A percentile compares a stretch with the other conserved stretches of the same genome.
These are phyloP conservation scores for Meteorus sp. DNA, from an alignment of 1,140 invertebrate species.

Conservation along the genomic window DNA sequence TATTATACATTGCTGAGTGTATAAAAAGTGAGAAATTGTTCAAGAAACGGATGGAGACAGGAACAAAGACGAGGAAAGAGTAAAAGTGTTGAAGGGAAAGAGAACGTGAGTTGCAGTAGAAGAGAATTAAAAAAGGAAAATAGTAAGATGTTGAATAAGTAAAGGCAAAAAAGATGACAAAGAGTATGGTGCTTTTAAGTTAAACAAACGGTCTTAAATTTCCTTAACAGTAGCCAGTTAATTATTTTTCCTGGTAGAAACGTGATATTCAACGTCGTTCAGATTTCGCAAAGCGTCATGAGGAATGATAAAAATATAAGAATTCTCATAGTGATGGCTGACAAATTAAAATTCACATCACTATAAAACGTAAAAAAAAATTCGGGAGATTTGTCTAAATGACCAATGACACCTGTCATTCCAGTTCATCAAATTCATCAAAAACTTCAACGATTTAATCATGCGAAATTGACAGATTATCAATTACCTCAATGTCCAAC, in stretches of 20 bases:
- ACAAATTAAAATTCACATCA: slow-evolving; percentile 1
- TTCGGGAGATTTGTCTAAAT: no score
- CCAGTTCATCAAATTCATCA: no score
- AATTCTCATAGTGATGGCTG: slow-evolving; percentile 11
- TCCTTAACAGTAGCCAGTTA: slow-evolving; percentile 36
- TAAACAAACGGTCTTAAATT: slow-evolving; percentile 45
- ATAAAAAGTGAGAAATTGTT: slow-evolving; percentile 24
- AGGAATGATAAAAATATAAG: slow-evolving; percentile 25
- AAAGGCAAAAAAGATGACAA: slow-evolving; percentile 10
- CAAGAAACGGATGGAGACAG: no score
- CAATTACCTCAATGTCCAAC: no score
- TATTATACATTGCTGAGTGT: slow-evolving; percentile 18
- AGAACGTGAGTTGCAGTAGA: not conserved
- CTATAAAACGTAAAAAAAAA: no score
- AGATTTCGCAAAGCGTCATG: slow-evolving; percentile 27
- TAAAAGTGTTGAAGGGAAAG: no score
- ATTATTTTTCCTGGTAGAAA: slow-evolving; percentile 38
- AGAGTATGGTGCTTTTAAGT: slow-evolving; percentile 32
- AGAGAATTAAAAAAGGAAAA: not conserved
- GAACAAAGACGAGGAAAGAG: no score
- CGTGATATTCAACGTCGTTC: slow-evolving; percentile 30
- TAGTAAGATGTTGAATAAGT: not conserved
- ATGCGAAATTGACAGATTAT: no score
- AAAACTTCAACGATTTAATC: no score
- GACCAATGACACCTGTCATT: no score